These are phyloP conservation scores for Stenodema calcarata DNA, from an alignment of 2,888 invertebrate species.

Conservation along the genomic window DNA sequence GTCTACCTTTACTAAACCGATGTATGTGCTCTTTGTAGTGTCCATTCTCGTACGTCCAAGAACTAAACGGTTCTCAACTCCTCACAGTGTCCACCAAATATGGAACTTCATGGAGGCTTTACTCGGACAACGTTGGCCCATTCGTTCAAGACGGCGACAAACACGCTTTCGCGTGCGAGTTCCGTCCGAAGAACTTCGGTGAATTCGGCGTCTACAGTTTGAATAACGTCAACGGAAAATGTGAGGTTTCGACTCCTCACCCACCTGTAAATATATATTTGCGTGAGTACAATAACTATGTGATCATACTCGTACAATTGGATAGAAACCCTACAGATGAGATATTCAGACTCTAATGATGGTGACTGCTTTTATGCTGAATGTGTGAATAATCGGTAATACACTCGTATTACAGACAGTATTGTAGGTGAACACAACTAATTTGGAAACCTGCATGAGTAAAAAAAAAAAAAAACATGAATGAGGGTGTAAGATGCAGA, in stretches of 20 bases:
- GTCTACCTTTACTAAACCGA: no score
- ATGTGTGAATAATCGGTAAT: no score
- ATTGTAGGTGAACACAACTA: no score
- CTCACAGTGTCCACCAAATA: slow-evolving; percentile 66
- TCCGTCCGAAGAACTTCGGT: slow-evolving; percentile 66
- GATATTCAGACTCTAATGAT: no score
- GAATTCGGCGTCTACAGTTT: slow-evolving; percentile 78
- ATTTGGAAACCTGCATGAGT: no score
- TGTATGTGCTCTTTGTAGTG: slow-evolving; percentile 71
- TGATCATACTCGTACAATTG: not conserved
- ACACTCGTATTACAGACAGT: no score
- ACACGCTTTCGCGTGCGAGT: slow-evolving; percentile 64
- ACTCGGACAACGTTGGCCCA: slow-evolving; percentile 57
- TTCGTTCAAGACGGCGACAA: slow-evolving; percentile 42
- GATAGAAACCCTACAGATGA: no score
- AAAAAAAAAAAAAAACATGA: no score
- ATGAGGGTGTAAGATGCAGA: no score
- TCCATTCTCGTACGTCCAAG: slow-evolving; percentile 68
- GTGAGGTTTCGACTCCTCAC: slow-evolving; percentile 66
- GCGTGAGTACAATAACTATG: slow-evolving; percentile 66
- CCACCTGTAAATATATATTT: slow-evolving; percentile 75
- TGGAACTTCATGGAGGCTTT: slow-evolving; percentile 67
- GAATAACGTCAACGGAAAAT: slow-evolving; percentile 64
- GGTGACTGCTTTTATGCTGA: no score
- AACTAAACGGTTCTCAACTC: slow-evolving; percentile 60